Percentiles rank a stretch among this genome's conserved stretches.
Evolutionary conservation across 2,888 invertebrate genomes (phyloP).

Genomic region (Microctonus hyperodae): DNA sequence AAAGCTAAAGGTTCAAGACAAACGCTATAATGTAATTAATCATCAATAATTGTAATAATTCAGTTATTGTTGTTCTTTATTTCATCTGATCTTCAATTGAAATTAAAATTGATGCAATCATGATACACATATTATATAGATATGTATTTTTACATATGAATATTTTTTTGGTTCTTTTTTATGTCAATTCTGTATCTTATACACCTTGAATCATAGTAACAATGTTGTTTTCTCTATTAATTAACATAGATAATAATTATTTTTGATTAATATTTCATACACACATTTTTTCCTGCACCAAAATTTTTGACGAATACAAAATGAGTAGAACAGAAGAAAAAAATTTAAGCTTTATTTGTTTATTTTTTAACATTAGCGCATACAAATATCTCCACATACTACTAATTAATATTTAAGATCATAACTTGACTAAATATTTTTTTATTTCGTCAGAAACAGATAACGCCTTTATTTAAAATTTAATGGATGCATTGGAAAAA

Average conservation of each 20-base stretch:
- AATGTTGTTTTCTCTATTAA: not conserved
- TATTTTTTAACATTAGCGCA: not conserved
- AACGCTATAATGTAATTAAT: slow-evolving; percentile 62
- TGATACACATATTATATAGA: not conserved
- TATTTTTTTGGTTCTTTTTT: slow-evolving; percentile 28
- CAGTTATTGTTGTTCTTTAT: slow-evolving; percentile 44
- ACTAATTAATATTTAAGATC: slow-evolving; percentile 16
- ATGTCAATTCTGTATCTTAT: slow-evolving; percentile 20
- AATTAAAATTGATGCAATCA: slow-evolving; percentile 10
- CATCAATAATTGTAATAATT: slow-evolving; percentile 59
- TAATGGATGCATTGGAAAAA: not conserved
- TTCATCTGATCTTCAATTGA: not conserved
- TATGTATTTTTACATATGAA: slow-evolving; percentile 33
- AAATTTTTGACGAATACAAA: not conserved
- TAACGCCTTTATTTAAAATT: slow-evolving; percentile 1
- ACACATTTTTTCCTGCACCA: not conserved
- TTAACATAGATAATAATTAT: not conserved
- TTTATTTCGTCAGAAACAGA: not conserved
- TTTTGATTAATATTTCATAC: not conserved
- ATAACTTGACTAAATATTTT: slow-evolving; percentile 4
- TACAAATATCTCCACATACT: slow-evolving; percentile 11
- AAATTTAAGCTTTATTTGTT: not conserved
- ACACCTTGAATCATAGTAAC: not conserved
- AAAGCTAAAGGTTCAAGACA: slow-evolving; percentile 61
- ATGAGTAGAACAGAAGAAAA: not conserved